Evolutionary conservation across 2,113 vertebrate genomes (phyloP).

Genomic region (Monopterus albus): DNA sequence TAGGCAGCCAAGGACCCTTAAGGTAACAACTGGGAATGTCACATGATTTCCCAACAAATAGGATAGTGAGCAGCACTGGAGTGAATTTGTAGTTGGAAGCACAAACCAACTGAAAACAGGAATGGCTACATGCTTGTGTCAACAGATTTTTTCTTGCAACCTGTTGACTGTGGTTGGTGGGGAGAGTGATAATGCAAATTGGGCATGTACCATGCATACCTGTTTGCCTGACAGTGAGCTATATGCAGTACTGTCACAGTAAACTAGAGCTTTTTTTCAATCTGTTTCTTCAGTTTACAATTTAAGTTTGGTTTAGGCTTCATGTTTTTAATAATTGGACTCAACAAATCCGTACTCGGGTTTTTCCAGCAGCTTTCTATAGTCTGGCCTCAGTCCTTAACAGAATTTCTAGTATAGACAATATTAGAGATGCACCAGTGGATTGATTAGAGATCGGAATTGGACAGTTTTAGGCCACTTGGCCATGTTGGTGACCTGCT

Average conservation of each 20-base stretch:
- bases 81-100: neutral
- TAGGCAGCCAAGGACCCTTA: neutral
- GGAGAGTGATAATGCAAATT: neutral
- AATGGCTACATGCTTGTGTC: slow-evolving; percentile 26
- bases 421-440: no score
- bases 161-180: neutral
- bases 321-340: neutral
- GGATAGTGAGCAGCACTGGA: neutral
- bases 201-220: neutral
- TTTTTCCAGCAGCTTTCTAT: no score
- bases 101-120: slow-evolving; percentile 15
- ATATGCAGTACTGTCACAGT: neutral
- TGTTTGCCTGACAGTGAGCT: neutral
- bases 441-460: no score
- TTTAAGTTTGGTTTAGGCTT: neutral
- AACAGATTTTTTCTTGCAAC: slow-evolving; percentile 18
- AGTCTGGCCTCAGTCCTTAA: neutral
- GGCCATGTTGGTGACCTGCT: no score
- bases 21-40: no score
- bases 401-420: neutral
- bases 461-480: no score
- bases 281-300: neutral
- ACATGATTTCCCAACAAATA: slow-evolving; percentile 5
- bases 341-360: no score
- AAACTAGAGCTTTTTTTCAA: neutral